Base-by-base conservation (phyloP, 2,113 vertebrate species). In the Seriola rivoliana region DNA sequence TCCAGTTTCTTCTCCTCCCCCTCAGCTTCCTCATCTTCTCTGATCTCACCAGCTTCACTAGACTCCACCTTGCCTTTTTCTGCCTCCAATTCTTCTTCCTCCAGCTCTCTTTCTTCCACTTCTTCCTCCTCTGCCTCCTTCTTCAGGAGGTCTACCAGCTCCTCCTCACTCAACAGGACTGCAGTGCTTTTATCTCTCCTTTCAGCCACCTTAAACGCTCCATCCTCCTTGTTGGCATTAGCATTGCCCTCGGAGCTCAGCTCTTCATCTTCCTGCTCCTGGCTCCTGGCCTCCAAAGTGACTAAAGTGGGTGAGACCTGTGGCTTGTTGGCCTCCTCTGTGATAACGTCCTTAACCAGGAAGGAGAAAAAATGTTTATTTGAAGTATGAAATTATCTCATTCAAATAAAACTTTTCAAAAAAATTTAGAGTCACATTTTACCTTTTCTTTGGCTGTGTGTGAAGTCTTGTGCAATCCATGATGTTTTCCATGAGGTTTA, bases 81-180 rank as follows among this genome's bases (percentile, higher is more conserved):
- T 5, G 4, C 10, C 68, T 69, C 62, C 54, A 12, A 65, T 4
- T 81, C 82, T 77, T 82, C 81, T 10, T 82, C 87, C 29, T 82
- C 83, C 9, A 80, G 34, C 44, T 62, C 71, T 46, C 38, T 65
- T 71, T 89, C 81, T 17, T 84, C 83, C 60, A 46, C 77, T 54
- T 85, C 89, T 32, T 91, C 79, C n/a, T 92, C 92, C 29, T 90
- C 83, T 58, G 85, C 89, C 38, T 83, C 93, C 85, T 87, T 91
- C 68, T 81, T 92, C 29, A 94, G 81, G 42, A 95, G 91, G 19
- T 89, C 81, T 1, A 80, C 82, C 63, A 95, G 68, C 71, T 93
- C 93, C 50, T 94, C 93, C 25, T 94, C 91, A 50, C 93, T 95
- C 72, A 95, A 32, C 48, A 95, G 85, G 38, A 95, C 87, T 8